These are phyloP conservation scores for Hypena proboscidalis DNA, from an alignment of 2,888 invertebrate genomes.

Conservation along the genomic window DNA sequence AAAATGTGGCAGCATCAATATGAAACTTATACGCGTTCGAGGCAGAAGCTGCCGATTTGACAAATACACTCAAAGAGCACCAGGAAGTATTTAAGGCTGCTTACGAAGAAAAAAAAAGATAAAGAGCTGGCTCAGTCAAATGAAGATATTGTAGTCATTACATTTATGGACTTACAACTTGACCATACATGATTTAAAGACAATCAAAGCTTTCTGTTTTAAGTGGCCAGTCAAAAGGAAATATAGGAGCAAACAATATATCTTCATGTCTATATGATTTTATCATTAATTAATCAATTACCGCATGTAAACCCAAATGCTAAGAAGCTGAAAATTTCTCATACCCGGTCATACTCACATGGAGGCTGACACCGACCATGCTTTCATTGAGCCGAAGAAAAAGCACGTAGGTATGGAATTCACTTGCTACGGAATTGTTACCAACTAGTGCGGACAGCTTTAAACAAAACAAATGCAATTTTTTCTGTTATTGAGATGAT, in stretches of 20 bases:
- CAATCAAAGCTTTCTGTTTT: conserved; percentile 26
- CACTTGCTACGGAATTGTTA: conserved; percentile 38
- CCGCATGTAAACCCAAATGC: conserved; percentile 9
- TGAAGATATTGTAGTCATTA: conserved; percentile 9
- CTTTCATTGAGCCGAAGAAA: conserved; percentile 22
- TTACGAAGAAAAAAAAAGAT: conserved; percentile 19
- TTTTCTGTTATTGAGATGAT: too few species aligned
- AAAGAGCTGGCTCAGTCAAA: conserved; percentile 14
- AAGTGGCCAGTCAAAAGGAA: conserved; percentile 36
- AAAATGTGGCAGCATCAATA: conserved; percentile 19
- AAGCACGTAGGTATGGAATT: conserved; percentile 24
- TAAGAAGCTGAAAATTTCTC: conserved; percentile 12
- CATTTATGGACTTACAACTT: conserved; percentile 33
- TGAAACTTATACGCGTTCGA: conserved; percentile 10
- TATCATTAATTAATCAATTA: conserved; percentile 15
- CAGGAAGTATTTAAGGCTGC: conserved; percentile 19
- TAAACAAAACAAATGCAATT: too few species aligned
- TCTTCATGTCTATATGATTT: conserved; percentile 36
- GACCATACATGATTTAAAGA: too few species aligned
- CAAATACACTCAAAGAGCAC: conserved; percentile 11
- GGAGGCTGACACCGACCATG: conserved; percentile 33
- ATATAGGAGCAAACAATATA: conserved; percentile 42
- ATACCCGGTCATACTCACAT: too few species aligned
- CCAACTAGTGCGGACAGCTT: too few species aligned
- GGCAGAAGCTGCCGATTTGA: conserved; percentile 5